Evolutionary conservation across 1,140 invertebrate species (phyloP), one percentile per base, ranked within the genome.

Genomic region (Agrypnia vestita): DNA sequence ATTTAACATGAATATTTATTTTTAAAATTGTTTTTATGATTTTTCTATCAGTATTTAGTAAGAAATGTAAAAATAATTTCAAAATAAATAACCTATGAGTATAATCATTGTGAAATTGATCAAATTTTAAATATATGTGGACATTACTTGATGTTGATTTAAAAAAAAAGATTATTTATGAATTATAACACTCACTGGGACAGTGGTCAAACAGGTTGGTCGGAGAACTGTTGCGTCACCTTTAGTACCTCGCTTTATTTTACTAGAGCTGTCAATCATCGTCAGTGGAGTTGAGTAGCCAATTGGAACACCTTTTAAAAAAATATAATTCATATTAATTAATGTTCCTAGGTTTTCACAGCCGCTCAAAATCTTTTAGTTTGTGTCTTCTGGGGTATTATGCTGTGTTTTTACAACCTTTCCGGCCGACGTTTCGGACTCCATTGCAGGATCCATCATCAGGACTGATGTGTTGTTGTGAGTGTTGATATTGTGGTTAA

Each of bases 201-300:
- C 98, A 71, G 96, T 93, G 4, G 97, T 97, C 89, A 99, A 95
- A 82, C 98, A 94, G 0, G 98, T 99, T 13, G 98, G 98, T 85
- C 93, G 92, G 21, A 99, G 88, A 0, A 98, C 93, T 17, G 95
- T 94, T 6, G 97, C 96, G 88, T 99, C 98, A 8, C 98, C 96
- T 84, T 93, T 94, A 43, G 94, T 95, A 6, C 98, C 98, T 80
- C 94, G 93, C 90, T 97, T 97, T 78, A 99, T 97, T 89, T 98
- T 99, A 85, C 95, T 97, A 56, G 97, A 97, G 4, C 96, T 94
- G 87, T 99, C 98, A 53, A 98, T 95, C 91, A 99, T 94, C 0
- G 98, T 99, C 21, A 97, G 89, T 0, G 98, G 96, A 0, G 97
- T 97, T 1, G 97, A 98, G 88, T 99, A 99, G 8, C 98, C 98